Evolutionary conservation across 2,888 invertebrate genomes (phyloP).

Genomic region (Drosophila barbarae): DNA sequence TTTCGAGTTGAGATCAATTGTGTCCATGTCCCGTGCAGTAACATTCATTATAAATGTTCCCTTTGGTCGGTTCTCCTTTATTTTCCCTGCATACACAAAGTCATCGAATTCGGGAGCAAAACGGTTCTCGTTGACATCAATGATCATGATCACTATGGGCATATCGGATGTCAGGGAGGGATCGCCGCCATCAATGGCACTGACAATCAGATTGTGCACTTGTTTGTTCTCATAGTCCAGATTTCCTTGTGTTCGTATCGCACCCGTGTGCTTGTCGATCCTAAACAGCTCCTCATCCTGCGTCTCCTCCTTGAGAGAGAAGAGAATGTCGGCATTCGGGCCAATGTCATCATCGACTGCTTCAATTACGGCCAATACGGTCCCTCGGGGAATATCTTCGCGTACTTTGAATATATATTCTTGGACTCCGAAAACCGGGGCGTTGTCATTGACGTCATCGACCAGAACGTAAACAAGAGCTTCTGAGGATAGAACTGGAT

Average conservation of each 20-base stretch:
- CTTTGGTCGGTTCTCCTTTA: conserved; percentile 89
- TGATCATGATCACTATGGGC: conserved; percentile 90
- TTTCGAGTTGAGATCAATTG: conserved; percentile 88
- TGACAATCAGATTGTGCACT: conserved; percentile 91
- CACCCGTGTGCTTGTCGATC: conserved; percentile 92
- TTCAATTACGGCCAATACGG: conserved; percentile 90
- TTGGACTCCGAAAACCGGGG: conserved; percentile 88
- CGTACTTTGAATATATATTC: conserved; percentile 90
- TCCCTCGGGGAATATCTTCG: conserved; percentile 94
- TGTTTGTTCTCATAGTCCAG: conserved; percentile 95
- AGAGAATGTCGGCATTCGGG: conserved; percentile 88
- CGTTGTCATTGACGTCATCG: conserved; percentile 94
- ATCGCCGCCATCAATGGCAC: conserved; percentile 91
- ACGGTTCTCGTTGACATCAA: conserved; percentile 96
- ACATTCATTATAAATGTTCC: conserved; percentile 89
- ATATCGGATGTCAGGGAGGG: conserved; percentile 90
- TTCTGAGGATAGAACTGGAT: conserved; percentile 86
- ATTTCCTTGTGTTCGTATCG: conserved; percentile 87
- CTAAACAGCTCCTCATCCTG: conserved; percentile 82
- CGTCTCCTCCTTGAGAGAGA: conserved; percentile 85
- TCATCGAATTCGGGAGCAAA: conserved; percentile 91
- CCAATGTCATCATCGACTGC: conserved; percentile 92
- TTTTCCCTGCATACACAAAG: conserved; percentile 87
- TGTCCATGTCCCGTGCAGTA: conserved; percentile 89
- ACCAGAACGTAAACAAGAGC: conserved; percentile 90